Evolutionary conservation across 64 coral and sea anemone species (phyloP), one percentile per base, ranked within the genome.

Genomic region (Montipora capricornis): DNA sequence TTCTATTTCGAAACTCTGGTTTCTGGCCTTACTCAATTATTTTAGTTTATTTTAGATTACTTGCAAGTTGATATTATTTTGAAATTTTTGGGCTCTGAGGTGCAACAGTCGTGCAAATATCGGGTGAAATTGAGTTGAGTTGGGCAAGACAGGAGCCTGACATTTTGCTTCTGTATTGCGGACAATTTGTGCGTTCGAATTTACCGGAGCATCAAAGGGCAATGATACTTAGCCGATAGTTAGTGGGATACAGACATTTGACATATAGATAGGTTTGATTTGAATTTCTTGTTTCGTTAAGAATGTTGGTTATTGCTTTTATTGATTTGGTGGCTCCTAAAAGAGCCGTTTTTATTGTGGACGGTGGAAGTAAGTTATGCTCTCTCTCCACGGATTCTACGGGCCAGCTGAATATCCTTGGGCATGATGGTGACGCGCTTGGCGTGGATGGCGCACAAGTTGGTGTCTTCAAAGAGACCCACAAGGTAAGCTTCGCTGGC

Each of bases 401-500:
- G 89, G 58, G 93, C 93, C 17, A 95, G 67, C 87, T 95, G 96
- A 52, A 98, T 98, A 52, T 95, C 96, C 87, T 97, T 97, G 67
- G 95, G 95, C 95, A 97, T 97, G 78, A 97, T 98, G 75, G 93
- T 98, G 74, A 95, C 96, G 10, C 96, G 93, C 93, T 98, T 98
- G 87, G 95, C 95, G 83, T 97, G 95, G 84, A 97, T 97, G 92
- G 95, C 95, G 74, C 95, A 97, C 95, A 97, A 97, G 92, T 97
- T 97, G 76, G 95, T 97, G 95, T 97, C 95, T 71, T 97, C 95
- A 94, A 97, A 97, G 22, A 97, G 89, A 94, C 95, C 95, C 88
- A 94, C 95, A 22, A 96, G 85, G 80, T 96, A 96, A 79, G 95
- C 95, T 62, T 96, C 95, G 80, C 95, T 96, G 47, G 95, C 95